Conservation (phyloP, 1,140 invertebrate genomes). For the Drosophila rhopaloa region DNA sequence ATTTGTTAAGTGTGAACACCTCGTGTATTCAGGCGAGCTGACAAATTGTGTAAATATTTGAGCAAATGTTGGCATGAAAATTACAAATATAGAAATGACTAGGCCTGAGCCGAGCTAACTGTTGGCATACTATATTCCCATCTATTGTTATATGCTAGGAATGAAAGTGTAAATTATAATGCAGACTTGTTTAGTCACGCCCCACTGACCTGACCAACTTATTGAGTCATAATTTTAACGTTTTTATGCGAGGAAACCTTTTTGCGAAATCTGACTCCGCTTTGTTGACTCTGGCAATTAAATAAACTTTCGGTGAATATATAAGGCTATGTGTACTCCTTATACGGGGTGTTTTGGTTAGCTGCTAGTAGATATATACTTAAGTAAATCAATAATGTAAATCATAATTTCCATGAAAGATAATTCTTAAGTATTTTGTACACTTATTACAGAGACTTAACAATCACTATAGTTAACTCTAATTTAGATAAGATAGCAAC, state of each 20-base stretch:
- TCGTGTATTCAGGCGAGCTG: constrained; percentile 5
- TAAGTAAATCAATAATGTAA: too few relatives aligned
- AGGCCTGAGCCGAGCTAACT: background rate
- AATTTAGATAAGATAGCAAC: background rate
- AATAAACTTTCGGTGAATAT: constrained; percentile 12
- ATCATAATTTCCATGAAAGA: too few relatives aligned
- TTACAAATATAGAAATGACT: constrained; percentile 49
- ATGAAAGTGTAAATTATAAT: constrained; percentile 46
- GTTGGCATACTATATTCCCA: constrained; percentile 13
- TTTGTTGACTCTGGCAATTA: constrained; percentile 20
- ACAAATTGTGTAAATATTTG: constrained; percentile 64
- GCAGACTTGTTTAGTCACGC: constrained; percentile 41
- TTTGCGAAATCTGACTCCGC: constrained; percentile 30
- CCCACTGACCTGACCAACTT: constrained; percentile 36
- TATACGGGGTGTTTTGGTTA: background rate
- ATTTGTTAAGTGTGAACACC: constrained; percentile 21
- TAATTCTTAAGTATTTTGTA: too few relatives aligned
- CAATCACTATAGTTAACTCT: too few relatives aligned
- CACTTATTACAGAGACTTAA: too few relatives aligned
- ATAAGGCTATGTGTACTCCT: background rate
- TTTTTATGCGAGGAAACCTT: constrained; percentile 31
- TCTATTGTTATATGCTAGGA: constrained; percentile 20
- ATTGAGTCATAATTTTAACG: constrained; percentile 42
- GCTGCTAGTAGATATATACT: background rate
- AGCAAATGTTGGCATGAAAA: constrained; percentile 35